Evolutionary conservation across 2,113 vertebrate genomes (phyloP).

Genomic region (Rhizomys pruinosus): DNA sequence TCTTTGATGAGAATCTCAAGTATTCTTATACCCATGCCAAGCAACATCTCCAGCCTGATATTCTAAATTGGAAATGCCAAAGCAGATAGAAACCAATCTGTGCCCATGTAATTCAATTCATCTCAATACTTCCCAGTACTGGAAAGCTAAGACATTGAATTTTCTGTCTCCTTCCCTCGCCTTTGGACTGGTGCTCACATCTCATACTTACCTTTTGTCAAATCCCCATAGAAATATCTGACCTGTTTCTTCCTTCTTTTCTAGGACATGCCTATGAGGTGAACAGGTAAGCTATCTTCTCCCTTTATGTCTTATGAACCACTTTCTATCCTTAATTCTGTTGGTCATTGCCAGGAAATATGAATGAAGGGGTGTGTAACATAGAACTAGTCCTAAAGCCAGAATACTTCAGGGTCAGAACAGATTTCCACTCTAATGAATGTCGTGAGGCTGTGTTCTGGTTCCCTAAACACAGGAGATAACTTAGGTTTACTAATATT

Average conservation of each 20-base stretch:
- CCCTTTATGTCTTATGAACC: constrained; percentile 2
- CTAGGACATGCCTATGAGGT: constrained; percentile 61
- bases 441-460: neutral
- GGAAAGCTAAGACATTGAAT: constrained; percentile 25
- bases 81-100: neutral
- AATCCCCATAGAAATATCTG: constrained; percentile 52
- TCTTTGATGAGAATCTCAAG: constrained; percentile 3
- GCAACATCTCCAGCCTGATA: neutral
- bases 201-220: neutral
- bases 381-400: neutral
- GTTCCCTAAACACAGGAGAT: neutral
- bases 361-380: neutral
- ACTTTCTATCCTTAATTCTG: neutral
- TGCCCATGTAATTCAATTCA: neutral
- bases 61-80: constrained; percentile 17
- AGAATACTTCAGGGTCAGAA: neutral
- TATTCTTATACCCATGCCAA: neutral
- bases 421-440: constrained; percentile 13
- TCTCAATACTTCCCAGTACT: neutral
- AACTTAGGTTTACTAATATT: neutral
- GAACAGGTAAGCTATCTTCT: constrained; percentile 62
- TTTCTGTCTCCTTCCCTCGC: neutral
- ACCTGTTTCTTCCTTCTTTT: constrained; percentile 63
- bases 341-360: neutral
- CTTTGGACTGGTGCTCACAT: neutral